Base-by-base conservation (phyloP, 2,113 vertebrate genomes). In the Cichladusa arquata region DNA sequence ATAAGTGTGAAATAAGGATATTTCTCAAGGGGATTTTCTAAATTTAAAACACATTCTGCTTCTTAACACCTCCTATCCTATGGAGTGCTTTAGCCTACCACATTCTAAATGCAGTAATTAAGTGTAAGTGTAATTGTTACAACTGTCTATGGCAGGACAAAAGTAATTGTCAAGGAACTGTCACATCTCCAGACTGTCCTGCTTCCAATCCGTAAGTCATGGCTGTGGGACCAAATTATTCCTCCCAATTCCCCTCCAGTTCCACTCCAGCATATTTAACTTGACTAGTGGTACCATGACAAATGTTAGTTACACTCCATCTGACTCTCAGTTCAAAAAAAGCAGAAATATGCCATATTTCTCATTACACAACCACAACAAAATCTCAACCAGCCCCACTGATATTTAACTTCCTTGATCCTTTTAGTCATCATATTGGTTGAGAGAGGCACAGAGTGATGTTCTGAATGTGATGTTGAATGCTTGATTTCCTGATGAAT, bases 21-120 rank as follows among this genome's bases (percentile, higher is more conserved):
- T 96, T 96, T 97, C 93, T 96, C 93, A 92, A 76, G 95, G 81
- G 93, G 91, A 95, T 97, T 97, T 95, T 92, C 91, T 91, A 97
- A 97, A 95, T 97, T 81, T 96, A 95, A 94, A 94, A 95, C 0
- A 56, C 77, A 92, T 94, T 94, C 86, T 93, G 86, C 72, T 94
- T 93, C 83, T 97, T 96, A 89, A 88, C 93, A 86, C 82, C 90
- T 93, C 83, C 85, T 88, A 45, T 80, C 56, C 88, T 88, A 81
- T 2, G 10, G 82, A 90, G 73, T 80, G 72, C 92, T 93, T 88
- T 67, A 88, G 69, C 88, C 64, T 77, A 67, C 86, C 82, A 69
- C 86, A 88, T 53, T 20, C 80, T 81, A 90, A 95, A 85, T 81
- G 80, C 76, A 93, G 76, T 88, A 96, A 97, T 94, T 95, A 93